phyloP scores from a whole-genome alignment of 2,113 vertebrate genomes.

The Prionailurus viverrinus region DNA sequence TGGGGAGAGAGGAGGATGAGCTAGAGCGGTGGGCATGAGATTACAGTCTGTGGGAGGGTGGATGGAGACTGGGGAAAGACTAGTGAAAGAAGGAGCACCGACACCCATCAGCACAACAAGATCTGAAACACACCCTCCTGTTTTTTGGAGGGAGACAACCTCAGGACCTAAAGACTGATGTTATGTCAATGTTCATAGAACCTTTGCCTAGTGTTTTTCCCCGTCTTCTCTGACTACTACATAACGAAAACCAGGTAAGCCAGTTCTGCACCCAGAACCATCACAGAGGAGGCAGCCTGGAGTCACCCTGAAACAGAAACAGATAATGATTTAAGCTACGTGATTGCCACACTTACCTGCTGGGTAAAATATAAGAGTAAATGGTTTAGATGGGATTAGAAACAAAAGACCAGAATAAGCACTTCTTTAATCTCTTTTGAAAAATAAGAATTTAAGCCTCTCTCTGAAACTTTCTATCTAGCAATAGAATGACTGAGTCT shows the following conservation, averaged over 20 bases:
- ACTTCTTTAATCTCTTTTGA: background rate
- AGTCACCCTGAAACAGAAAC: background rate
- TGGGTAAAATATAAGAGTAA: conserved; percentile 10
- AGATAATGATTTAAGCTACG: conserved; percentile 10
- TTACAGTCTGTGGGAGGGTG: background rate
- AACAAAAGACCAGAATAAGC: conserved; percentile 9
- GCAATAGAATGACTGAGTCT: background rate
- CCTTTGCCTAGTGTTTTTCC: background rate
- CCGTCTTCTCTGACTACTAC: background rate
- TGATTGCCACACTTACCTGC: background rate
- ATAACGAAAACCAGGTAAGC: background rate
- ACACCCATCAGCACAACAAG: background rate
- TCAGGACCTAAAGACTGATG: background rate
- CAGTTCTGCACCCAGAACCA: conserved; percentile 26
- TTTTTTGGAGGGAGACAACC: background rate
- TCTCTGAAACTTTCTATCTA: background rate
- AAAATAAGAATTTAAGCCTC: conserved; percentile 18
- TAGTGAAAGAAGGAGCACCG: background rate
- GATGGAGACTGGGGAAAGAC: background rate
- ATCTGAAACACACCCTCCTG: background rate
- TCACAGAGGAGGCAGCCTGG: background rate
- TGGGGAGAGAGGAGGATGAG: background rate
- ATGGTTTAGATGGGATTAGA: conserved; percentile 46
- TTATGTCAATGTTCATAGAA: background rate
- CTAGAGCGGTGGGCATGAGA: background rate